Percentiles rank a stretch among this genome's conserved stretches.
Conservation (phyloP, 1,140 invertebrate species). For the Tetragonula clypearis region DNA sequence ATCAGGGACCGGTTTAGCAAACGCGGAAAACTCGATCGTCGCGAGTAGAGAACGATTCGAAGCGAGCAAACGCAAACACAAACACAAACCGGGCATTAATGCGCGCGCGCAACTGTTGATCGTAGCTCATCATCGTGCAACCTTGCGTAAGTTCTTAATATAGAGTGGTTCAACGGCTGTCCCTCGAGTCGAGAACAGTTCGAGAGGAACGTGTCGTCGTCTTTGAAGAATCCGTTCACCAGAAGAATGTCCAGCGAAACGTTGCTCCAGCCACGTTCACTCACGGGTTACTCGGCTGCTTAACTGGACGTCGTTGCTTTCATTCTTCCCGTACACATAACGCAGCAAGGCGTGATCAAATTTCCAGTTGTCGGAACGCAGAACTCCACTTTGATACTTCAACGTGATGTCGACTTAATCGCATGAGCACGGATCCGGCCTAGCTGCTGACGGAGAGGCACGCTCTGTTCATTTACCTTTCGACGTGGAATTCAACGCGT, state of each 20-base stretch:
- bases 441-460: constrained; percentile 6
- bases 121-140: constrained; percentile 30
- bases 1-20: constrained; percentile 32
- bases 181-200: background rate
- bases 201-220: constrained; percentile 13
- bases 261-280: background rate
- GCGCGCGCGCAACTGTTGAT: constrained; percentile 29
- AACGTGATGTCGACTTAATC: constrained; percentile 49
- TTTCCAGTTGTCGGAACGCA: constrained; percentile 63
- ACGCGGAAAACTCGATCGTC: constrained; percentile 10
- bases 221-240: constrained; percentile 43
- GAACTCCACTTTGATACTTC: constrained; percentile 54
- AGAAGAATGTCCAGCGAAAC: constrained; percentile 44
- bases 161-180: constrained; percentile 18
- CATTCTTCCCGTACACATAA: constrained; percentile 2
- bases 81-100: constrained; percentile 7
- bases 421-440: constrained; percentile 20
- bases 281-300: background rate
- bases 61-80: background rate
- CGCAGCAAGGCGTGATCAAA: constrained; percentile 55
- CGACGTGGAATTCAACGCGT: background rate
- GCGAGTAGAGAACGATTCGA: constrained; percentile 18
- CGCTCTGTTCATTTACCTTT: constrained; percentile 29
- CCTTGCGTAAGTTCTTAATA: constrained; percentile 35
- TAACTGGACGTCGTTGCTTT: background rate